Percentiles rank a stretch among this genome's conserved stretches.
phyloP scores from a whole-genome alignment of 1,140 invertebrate species.

The Drosophila arizonae region DNA sequence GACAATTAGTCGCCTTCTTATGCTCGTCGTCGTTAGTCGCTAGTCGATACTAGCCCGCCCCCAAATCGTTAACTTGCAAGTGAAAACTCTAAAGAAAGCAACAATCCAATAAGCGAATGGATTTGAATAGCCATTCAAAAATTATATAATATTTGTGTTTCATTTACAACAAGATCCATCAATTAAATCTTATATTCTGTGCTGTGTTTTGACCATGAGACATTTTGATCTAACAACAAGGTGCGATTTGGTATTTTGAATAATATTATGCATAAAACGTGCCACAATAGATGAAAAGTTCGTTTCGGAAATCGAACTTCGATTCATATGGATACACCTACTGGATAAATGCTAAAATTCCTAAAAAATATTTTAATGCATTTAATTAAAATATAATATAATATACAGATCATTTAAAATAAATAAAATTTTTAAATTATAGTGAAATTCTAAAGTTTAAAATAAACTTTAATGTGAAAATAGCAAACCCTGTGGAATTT shows the following conservation, averaged over 20 bases:
- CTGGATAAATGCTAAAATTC: no score
- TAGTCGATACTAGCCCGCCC: constrained; percentile 66
- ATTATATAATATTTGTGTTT: neutral
- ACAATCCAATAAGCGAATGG: neutral
- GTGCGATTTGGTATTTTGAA: constrained; percentile 23
- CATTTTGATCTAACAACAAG: constrained; percentile 38
- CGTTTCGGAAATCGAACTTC: neutral
- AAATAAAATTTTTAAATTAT: no score
- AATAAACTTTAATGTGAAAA: no score
- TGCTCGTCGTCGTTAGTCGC: constrained; percentile 81
- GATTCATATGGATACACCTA: neutral
- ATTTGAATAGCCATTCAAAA: neutral
- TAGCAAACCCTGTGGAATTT: no score
- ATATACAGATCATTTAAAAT: no score
- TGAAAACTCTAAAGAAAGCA: constrained; percentile 1
- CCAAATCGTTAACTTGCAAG: constrained; percentile 27
- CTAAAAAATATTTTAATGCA: no score
- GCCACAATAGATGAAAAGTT: neutral
- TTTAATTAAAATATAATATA: no score
- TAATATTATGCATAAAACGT: neutral
- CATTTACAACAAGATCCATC: constrained; percentile 1
- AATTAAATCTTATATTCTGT: constrained; percentile 10
- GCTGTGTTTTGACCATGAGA: constrained; percentile 42
- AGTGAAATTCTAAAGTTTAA: no score
- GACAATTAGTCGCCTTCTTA: constrained; percentile 82